Evolutionary conservation across 2,888 invertebrate genomes (phyloP), one percentile per base, ranked within the genome.

Genomic region (Eumacrocentrus americanus): DNA sequence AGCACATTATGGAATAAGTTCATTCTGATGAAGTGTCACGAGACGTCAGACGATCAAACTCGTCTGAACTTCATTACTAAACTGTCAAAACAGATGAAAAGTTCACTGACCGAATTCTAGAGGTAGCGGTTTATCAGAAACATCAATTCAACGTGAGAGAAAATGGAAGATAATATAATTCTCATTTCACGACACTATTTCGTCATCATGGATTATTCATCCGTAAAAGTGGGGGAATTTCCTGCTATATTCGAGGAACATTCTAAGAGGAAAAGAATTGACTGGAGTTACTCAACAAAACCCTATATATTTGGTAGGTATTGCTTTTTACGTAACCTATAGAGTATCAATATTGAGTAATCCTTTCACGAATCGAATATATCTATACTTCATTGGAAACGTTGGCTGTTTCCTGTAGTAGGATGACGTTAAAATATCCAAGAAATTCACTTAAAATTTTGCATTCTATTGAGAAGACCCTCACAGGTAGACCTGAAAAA

Each of bases 51-150:
- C 46, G 37, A 56, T 57, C 38, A 37, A 57, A 40, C 48, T 50
- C 40, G 37, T 48, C 29, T 40, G 22, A 51, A 57, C 40, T 57
- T 50, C 50, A 48, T 57, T 57, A 57, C 6, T 25, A 57, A 57
- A 25, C 57, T 57, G 57, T 48, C 57, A 38, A 57, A 57, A 50
- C 38, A 40, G 35, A 25, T 4, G 22, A n/a, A 57, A 57, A 57
- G 37, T 57, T 57, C 3, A 29, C 29, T 57, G 29, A 51, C 51
- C 12, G 14, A 38, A 37, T 51, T 51, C 12, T 12, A 37, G 12
- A 22, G 12, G 38, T 37, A 2, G 23, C 38, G n/a, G n/a, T 20
- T 20, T 9, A 11, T 18, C 18, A 20, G 20, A n/a, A n/a, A n/a
- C 11, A 7, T 20, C 11, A 42, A 42, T 42, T 20, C 18, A 16